Evolutionary conservation across 2,888 invertebrate species (phyloP).

Genomic region (Rhagonycha fulva): DNA sequence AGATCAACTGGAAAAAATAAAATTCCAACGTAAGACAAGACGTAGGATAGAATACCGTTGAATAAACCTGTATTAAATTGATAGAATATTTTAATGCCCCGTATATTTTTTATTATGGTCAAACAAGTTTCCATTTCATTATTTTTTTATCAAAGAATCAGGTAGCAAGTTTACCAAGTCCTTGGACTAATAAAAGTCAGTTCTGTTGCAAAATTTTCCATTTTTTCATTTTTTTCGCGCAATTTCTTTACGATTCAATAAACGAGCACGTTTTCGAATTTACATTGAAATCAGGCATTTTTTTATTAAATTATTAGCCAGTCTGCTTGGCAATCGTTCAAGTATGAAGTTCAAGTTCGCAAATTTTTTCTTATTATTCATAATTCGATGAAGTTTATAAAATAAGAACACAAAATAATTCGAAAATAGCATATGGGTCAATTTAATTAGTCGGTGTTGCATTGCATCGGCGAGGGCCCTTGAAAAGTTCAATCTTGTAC

Average conservation of each 20-base stretch:
- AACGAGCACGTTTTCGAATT: neutral
- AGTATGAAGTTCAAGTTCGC: constrained; percentile 2
- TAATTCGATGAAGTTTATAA: neutral
- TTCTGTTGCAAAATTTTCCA: neutral
- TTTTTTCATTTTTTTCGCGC: neutral
- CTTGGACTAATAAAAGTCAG: neutral
- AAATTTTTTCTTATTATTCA: neutral
- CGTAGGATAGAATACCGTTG: neutral
- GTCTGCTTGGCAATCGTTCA: neutral
- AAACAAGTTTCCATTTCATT: neutral
- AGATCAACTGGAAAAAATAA: neutral
- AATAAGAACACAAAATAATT: neutral
- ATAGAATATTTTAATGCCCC: neutral
- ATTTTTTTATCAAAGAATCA: neutral
- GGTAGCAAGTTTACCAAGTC: neutral
- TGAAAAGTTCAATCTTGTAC: neutral
- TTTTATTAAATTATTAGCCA: neutral
- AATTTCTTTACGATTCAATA: neutral
- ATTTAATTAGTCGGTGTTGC: neutral
- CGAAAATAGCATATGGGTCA: neutral
- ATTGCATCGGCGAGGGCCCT: neutral
- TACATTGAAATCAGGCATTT: neutral
- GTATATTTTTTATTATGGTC: neutral
- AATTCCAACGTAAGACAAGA: neutral
- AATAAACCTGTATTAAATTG: neutral